These are phyloP conservation scores for Sylvilagus bachmani DNA, from an alignment of 2,113 vertebrate species.

Conservation along the genomic window DNA sequence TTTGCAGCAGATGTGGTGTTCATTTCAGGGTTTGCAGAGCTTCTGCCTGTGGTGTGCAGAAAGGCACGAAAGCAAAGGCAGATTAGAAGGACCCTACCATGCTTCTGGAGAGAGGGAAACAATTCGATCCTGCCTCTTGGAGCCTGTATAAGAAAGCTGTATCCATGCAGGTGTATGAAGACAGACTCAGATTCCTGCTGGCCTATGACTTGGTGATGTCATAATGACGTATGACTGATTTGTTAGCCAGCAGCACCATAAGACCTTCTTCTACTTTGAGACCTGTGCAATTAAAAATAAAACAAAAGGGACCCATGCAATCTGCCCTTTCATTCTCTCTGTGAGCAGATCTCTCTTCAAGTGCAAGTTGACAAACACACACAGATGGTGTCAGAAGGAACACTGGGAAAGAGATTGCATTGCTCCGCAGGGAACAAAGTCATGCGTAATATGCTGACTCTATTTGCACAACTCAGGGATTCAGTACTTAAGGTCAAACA, in stretches of 20 bases:
- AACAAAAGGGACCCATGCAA: no score
- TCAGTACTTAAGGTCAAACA: neutral
- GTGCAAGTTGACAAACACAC: rapidly evolving
- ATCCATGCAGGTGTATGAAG: rapidly evolving
- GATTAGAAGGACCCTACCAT: no score
- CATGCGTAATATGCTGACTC: no score
- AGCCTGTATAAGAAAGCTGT: no score
- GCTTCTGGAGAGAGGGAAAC: neutral
- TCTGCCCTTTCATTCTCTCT: neutral
- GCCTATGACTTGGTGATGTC: no score
- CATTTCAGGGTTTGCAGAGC: no score
- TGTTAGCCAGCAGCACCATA: neutral
- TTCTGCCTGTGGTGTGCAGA: neutral
- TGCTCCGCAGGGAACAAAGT: no score
- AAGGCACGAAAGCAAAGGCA: neutral
- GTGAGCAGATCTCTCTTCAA: neutral
- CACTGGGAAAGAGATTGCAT: rapidly evolving
- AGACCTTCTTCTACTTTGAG: neutral
- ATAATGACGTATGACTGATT: rapidly evolving
- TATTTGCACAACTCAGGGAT: rapidly evolving
- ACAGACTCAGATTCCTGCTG: neutral
- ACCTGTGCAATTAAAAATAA: neutral
- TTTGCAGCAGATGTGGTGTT: neutral
- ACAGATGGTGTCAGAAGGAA: no score
- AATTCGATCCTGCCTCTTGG: neutral